Evolutionary conservation across 53 echinoderm and acorn worm genomes (phyloP).

Genomic region (Echinometra lucunter): DNA sequence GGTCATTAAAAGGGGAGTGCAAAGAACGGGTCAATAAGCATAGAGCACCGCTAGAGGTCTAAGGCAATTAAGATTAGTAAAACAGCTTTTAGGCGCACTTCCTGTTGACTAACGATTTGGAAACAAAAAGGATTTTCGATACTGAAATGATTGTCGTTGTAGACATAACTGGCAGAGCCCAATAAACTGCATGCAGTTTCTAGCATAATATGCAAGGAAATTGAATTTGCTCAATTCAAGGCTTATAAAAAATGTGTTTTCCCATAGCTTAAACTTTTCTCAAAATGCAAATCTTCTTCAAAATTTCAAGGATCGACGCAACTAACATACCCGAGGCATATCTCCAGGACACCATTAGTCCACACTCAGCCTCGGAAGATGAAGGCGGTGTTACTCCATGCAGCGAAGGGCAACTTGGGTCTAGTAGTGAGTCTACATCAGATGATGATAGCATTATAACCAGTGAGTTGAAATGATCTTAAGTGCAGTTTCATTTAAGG

Average conservation of each 20-base stretch:
- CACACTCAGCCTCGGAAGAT: neutral
- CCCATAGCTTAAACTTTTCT: neutral
- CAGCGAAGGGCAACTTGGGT: neutral
- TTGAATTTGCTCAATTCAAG: neutral
- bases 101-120: no score
- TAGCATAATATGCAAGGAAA: neutral
- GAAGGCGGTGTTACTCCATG: neutral
- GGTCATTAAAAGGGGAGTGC: neutral
- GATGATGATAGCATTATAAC: conserved; percentile 64
- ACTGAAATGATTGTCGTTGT: no score
- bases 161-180: no score
- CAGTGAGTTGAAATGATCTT: conserved; percentile 2
- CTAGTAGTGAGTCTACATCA: conserved; percentile 43
- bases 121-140: no score
- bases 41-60: no score
- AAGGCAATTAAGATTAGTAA: no score
- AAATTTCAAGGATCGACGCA: neutral
- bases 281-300: neutral
- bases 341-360: neutral
- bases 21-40: neutral
- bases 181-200: no score
- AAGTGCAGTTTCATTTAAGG: neutral
- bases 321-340: neutral
- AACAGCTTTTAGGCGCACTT: no score
- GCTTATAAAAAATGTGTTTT: neutral